Base-by-base conservation (phyloP, 2,113 vertebrate genomes). In the Rhinoptilus africanus region DNA sequence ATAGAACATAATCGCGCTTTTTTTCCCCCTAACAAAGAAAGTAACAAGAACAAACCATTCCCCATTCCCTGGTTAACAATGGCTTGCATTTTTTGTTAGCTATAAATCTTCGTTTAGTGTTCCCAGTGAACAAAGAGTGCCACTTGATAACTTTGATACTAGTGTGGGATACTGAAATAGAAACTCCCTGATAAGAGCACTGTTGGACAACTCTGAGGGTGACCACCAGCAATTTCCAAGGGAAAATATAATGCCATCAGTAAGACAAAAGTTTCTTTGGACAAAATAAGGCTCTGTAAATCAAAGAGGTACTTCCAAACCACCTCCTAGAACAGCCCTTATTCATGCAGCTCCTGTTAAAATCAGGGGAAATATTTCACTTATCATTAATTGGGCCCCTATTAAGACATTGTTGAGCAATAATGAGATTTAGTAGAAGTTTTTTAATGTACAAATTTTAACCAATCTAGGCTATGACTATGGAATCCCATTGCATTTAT, bases 11-110 rank as follows among this genome's bases (percentile, higher is more conserved):
- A 69, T 85, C 7, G 12, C 76, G 41, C 47, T 68, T 92, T 71
- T 69, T 83, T 94, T 83, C 93, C 94, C 88, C 84, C 84, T 89
- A 68, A 84, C 62, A 77, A 93, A 92, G 90, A 84, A 95, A 93
- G 89, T 60, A 78, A 87, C 6, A 43, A 39, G 68, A 89, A 39
- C 56, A 97, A 94, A 69, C 37, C 28, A 76, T 82, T 69, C 54
- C 45, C 82, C 85, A 84, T 95, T 18, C n/a, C n/a, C n/a, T 84
- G 76, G 60, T 14, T 87, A 84, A 64, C 89, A 91, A 82, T 57
- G 48, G 62, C 63, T 94, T 71, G 51, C 47, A 53, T 63, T 78
- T 92, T 91, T 80, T 68, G 66, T 96, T 95, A 89, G 45, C 60
- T 95, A 72, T 94, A 96, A 96, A 92, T 75, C 78, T 84, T 88